Conservation (phyloP, 2,797 vertebrate genomes). For the Amblyopsis hoosieri region DNA sequence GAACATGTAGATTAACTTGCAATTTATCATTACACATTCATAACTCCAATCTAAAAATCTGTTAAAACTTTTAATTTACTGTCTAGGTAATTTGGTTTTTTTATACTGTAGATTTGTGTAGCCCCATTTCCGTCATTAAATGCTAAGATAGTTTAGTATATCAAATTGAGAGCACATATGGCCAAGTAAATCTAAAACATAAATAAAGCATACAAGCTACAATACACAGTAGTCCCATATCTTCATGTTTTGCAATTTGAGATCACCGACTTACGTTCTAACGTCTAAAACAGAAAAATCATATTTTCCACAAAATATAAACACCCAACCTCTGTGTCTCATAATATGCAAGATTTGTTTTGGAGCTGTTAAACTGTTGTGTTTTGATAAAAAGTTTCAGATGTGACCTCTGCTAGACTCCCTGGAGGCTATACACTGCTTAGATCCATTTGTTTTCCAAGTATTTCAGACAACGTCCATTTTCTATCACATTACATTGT, state of each 20-base stretch:
- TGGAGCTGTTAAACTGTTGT: conserved; percentile 33
- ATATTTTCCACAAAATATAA: conserved; percentile 9
- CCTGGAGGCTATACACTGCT: conserved; percentile 70
- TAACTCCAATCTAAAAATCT: conserved; percentile 30
- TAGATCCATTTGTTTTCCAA: conserved; percentile 73
- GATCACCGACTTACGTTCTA: background rate
- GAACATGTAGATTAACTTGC: conserved; percentile 8
- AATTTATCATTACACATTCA: conserved; percentile 32
- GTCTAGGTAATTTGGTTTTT: too few species aligned
- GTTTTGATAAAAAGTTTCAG: conserved; percentile 25
- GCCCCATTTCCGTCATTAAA: too few species aligned
- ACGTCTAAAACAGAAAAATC: conserved; percentile 15
- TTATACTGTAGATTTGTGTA: background rate
- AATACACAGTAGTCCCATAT: too few species aligned
- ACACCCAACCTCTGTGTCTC: conserved; percentile 30
- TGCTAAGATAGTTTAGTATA: conserved; percentile 4
- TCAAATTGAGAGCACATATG: conserved; percentile 29
- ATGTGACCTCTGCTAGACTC: conserved; percentile 68
- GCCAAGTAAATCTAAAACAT: conserved; percentile 26
- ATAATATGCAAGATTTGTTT: conserved; percentile 52
- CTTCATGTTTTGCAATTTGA: background rate
- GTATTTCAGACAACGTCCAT: conserved; percentile 74
- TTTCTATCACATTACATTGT: conserved; percentile 80
- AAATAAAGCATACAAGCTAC: conserved; percentile 21
- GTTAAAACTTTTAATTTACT: background rate